A percentile compares a stretch with the other conserved stretches of the same genome.
phyloP scores from a whole-genome alignment of 2,888 invertebrate species.

The Polydesmus complanatus region DNA sequence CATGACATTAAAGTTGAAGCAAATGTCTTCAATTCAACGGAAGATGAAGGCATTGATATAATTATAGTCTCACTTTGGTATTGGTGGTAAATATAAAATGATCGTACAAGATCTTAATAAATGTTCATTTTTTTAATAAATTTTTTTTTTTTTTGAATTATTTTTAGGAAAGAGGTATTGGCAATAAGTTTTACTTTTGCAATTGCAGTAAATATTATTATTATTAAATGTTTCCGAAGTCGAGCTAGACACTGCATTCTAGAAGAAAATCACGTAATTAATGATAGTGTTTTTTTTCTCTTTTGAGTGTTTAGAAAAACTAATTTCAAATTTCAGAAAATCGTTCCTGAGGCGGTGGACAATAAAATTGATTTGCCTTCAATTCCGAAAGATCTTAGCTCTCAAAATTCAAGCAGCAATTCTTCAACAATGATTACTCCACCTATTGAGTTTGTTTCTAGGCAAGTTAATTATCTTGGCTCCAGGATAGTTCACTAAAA shows the following conservation, averaged over 20 bases:
- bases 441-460: constrained; percentile 5
- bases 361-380: no score
- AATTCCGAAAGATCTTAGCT: background rate
- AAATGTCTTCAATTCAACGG: background rate
- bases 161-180: constrained; percentile 59
- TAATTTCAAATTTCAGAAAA: no score
- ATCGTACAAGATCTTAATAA: background rate
- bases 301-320: no score
- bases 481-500: background rate
- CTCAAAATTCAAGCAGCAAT: background rate
- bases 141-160: background rate
- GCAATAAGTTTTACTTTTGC: constrained; percentile 60
- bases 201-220: constrained; percentile 33
- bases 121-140: background rate
- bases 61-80: constrained; percentile 59
- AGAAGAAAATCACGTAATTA: background rate
- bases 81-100: constrained; percentile 47
- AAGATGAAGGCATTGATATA: background rate
- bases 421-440: background rate
- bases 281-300: background rate
- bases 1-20: background rate
- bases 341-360: no score
- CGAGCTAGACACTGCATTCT: background rate
- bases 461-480: background rate
- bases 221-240: background rate